Conservation (phyloP, 1,140 invertebrate species). For the Orchestia grillus region DNA sequence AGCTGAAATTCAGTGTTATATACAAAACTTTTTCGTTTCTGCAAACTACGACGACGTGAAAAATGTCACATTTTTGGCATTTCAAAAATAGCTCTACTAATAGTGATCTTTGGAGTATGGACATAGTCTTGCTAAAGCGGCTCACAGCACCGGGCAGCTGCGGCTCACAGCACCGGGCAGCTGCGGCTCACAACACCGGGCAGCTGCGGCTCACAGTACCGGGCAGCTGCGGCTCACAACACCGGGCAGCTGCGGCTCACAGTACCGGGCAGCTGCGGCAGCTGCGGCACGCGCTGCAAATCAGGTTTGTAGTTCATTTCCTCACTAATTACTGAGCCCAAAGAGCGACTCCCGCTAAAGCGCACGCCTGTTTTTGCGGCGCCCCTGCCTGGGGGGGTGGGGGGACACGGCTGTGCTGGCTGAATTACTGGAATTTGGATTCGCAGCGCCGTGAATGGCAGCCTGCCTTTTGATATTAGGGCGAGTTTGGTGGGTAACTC, state of each 20-base stretch:
- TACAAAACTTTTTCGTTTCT: too few species aligned
- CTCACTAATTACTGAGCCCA: constrained; percentile 42
- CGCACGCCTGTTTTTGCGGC: background rate
- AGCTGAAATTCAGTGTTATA: too few species aligned
- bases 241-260: background rate
- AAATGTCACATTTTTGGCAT: too few species aligned
- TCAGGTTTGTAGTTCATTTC: constrained; percentile 54
- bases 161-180: background rate
- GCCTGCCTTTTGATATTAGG: background rate
- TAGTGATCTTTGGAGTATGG: too few species aligned
- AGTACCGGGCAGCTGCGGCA: background rate
- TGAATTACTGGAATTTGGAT: constrained; percentile 5
- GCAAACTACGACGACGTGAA: too few species aligned
- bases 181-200: too few species aligned
- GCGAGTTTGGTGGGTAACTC: background rate
- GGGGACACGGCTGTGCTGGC: background rate
- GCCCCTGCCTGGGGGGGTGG: background rate
- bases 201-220: too few species aligned
- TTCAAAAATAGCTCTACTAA: too few species aligned
- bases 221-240: background rate
- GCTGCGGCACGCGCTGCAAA: constrained; percentile 4
- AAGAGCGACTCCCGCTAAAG: constrained; percentile 33
- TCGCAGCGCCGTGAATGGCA: background rate
- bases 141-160: background rate
- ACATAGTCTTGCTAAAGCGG: too few species aligned